Evolutionary conservation across 2,888 invertebrate species (phyloP).

Genomic region (Drosophila anomelani): DNA sequence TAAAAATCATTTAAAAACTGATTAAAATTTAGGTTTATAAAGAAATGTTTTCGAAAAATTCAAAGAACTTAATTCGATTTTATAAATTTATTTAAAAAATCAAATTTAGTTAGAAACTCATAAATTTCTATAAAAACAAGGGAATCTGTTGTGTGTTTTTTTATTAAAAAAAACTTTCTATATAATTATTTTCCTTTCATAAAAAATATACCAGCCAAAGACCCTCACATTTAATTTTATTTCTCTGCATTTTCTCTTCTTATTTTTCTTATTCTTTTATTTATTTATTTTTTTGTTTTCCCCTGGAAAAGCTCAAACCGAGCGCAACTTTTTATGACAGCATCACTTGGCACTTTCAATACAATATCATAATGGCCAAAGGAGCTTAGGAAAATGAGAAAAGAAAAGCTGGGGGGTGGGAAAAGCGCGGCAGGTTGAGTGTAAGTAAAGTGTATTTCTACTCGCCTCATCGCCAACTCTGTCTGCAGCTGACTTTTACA

Average conservation of each 20-base stretch:
- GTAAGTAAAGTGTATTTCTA: slow-evolving; percentile 74
- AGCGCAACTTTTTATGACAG: slow-evolving; percentile 52
- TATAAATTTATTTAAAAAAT: too few relatives aligned
- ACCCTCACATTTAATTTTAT: slow-evolving; percentile 24
- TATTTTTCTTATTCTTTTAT: background rate
- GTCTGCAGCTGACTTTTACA: slow-evolving; percentile 69
- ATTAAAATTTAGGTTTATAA: background rate
- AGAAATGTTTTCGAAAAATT: background rate
- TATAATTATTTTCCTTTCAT: background rate
- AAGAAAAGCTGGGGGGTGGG: background rate
- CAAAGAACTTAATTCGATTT: too few relatives aligned
- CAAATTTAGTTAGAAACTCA: too few relatives aligned
- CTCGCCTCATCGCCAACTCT: slow-evolving; percentile 51
- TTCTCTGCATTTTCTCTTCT: background rate
- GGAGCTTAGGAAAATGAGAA: slow-evolving; percentile 26
- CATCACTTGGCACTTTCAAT: slow-evolving; percentile 73
- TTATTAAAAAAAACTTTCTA: background rate
- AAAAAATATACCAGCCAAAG: background rate
- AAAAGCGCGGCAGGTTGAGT: background rate
- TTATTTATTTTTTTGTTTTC: slow-evolving; percentile 17
- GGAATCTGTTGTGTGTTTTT: too few relatives aligned
- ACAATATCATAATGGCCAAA: slow-evolving; percentile 74
- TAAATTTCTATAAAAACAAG: too few relatives aligned
- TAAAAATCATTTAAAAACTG: background rate
- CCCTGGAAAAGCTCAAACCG: slow-evolving; percentile 27